These are phyloP conservation scores for Brachycybe producta DNA, from an alignment of 2,888 invertebrate genomes.

Conservation along the genomic window DNA sequence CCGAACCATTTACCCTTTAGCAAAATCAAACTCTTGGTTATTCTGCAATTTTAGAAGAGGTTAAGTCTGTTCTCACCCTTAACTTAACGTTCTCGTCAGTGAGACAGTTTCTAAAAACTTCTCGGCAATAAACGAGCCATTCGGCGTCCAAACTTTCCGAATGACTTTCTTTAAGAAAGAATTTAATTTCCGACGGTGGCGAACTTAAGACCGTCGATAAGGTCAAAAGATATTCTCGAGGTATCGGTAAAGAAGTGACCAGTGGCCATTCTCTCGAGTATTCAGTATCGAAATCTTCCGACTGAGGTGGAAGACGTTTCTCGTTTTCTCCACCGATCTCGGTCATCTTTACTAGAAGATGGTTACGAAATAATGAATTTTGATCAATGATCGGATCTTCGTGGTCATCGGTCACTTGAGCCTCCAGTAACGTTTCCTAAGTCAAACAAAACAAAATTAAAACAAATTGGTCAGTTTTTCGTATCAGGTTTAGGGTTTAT, in stretches of 20 bases:
- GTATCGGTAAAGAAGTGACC: neutral
- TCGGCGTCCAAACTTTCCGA: constrained; percentile 5
- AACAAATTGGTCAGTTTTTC: no score
- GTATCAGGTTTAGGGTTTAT: no score
- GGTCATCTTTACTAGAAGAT: constrained; percentile 3
- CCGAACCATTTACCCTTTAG: constrained; percentile 8
- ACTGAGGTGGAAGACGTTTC: constrained; percentile 6
- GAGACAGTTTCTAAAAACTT: constrained; percentile 4
- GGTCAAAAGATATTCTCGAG: neutral
- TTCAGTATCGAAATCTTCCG: neutral
- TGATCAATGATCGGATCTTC: constrained; percentile 1
- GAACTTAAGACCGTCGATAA: neutral
- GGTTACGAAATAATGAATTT: neutral
- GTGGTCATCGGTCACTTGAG: neutral
- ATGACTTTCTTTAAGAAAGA: constrained; percentile 5
- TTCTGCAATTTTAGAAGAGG: no score
- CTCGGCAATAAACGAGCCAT: constrained; percentile 9
- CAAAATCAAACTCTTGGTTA: no score
- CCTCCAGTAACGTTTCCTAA: neutral
- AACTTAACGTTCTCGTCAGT: neutral
- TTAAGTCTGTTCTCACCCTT: neutral
- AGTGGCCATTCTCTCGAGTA: neutral
- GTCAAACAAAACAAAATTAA: neutral
- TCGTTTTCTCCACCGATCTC: constrained; percentile 10
- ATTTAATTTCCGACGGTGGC: constrained; percentile 3